Conservation (phyloP, 2,113 vertebrate genomes). For the Scortum barcoo region DNA sequence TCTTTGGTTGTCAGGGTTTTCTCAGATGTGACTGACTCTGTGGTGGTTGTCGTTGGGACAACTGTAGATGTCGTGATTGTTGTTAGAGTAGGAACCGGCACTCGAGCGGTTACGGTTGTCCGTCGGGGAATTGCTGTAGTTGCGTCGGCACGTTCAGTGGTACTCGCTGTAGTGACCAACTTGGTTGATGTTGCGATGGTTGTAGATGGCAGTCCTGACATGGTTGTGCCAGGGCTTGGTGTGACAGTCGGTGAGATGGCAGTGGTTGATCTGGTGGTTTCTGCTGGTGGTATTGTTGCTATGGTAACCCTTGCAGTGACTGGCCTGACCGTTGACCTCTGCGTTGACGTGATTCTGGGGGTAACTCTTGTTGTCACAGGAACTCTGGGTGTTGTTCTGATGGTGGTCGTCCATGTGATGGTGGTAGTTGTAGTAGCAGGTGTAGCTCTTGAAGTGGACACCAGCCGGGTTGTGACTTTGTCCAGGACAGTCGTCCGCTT, state of each 20-base stretch:
- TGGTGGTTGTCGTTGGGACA: conserved; percentile 5
- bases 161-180: conserved; percentile 30
- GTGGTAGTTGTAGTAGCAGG: conserved; percentile 25
- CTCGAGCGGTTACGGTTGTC: conserved; percentile 19
- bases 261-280: conserved; percentile 52
- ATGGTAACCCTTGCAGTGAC: conserved; percentile 67
- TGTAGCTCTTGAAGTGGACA: conserved; percentile 56
- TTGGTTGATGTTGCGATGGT: conserved; percentile 25
- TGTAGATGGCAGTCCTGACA: conserved; percentile 22
- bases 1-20: conserved; percentile 43
- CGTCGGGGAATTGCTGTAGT: neutral
- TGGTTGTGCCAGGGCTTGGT: conserved; percentile 30
- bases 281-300: conserved; percentile 65
- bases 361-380: conserved; percentile 63
- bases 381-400: conserved; percentile 62
- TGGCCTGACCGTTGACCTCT: conserved; percentile 47
- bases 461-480: conserved; percentile 66
- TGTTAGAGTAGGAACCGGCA: conserved; percentile 27
- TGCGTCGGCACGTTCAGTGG: conserved; percentile 16
- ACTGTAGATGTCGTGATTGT: conserved; percentile 21
- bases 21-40: conserved; percentile 27
- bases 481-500: conserved; percentile 58
- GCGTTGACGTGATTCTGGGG: conserved; percentile 47
- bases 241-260: conserved; percentile 2
- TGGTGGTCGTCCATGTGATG: conserved; percentile 33